Percentiles rank a stretch among this genome's conserved stretches.
Evolutionary conservation across 2,797 vertebrate species (phyloP).

Genomic region (Holocentrus rufus): DNA sequence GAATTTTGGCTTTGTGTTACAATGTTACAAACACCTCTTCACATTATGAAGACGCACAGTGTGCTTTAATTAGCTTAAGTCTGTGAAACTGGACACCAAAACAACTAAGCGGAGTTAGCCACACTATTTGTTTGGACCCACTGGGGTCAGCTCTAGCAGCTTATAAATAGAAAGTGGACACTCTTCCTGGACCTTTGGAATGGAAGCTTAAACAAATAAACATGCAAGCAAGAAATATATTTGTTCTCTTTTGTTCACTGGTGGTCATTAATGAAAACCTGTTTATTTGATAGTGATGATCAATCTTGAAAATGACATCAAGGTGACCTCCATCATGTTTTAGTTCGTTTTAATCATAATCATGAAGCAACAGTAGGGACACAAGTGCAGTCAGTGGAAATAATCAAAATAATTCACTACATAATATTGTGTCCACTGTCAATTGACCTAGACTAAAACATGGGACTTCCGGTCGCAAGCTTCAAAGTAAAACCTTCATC

Average conservation of each 20-base stretch:
- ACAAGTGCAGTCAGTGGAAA: not conserved
- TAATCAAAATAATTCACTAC: no score
- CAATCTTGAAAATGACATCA: not conserved
- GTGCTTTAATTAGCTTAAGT: not conserved
- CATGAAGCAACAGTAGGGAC: no score
- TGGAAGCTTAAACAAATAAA: conserved; percentile 54
- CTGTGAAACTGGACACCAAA: conserved; percentile 59
- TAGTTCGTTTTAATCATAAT: no score
- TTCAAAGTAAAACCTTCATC: conserved; percentile 58
- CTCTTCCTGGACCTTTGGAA: conserved; percentile 50
- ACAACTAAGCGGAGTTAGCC: conserved; percentile 34
- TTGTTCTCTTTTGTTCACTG: not conserved
- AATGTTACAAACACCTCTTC: conserved; percentile 22
- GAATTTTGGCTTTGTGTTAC: not conserved
- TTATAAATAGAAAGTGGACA: conserved; percentile 70
- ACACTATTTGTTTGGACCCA: conserved; percentile 42
- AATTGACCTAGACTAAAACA: not conserved
- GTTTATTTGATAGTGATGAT: not conserved
- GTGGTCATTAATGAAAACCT: not conserved
- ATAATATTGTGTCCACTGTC: no score
- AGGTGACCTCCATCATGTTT: no score
- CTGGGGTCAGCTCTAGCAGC: conserved; percentile 4
- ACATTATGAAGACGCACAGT: conserved; percentile 5
- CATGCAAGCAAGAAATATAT: conserved; percentile 4
- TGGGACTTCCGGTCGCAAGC: conserved; percentile 42